Base-by-base conservation (phyloP, 2,797 vertebrate species). In the Rhabdomys pumilio region DNA sequence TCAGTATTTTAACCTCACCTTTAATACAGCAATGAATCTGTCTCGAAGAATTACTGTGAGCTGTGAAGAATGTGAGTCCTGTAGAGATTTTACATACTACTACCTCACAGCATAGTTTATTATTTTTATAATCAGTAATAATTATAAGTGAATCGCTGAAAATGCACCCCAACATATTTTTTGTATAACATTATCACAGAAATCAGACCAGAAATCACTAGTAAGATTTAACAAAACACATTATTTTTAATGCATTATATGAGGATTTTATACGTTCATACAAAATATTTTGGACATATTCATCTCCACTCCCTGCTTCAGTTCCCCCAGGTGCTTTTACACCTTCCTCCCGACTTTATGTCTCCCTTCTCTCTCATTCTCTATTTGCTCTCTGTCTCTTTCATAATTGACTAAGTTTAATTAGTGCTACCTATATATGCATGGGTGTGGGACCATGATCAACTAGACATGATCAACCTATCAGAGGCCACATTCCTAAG, bases 121-220 rank as follows among this genome's bases (percentile, higher is more conserved):
- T 55, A 55, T 57, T 84, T 79, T 76, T 57, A 76, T 79, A 94
- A 93, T 67, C 34, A 69, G 31, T 76, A 50, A 47, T 76, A 50
- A 47, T 85, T 61, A 55, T 31, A 85, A 9, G 31, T 59, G 22
- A 87, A 19, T 53, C 47, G 9, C 41, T 84, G 50, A 24, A 81
- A 92, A 69, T 59, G 11, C 84, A 26, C 4, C 34, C 15, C 22
- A 53, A 19, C 75, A n/a, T 57, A 76, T 57, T 3, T 87, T 61
- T 75, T 93, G 65, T 44, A 9, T 65, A 57, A 85, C 89, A 63
- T 91, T 83, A 67, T 83, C 55, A 82, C n/a, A 89, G 14, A 59
- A 26, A 86, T 79, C 22, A 90, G 55, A 61, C 12, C 29, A 93
- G 57, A 26, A 61, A 29, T 85, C 31, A 55, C 19, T 55, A 80